phyloP scores from a whole-genome alignment of 2,888 invertebrate species.

The Himalopsyche japonica region DNA sequence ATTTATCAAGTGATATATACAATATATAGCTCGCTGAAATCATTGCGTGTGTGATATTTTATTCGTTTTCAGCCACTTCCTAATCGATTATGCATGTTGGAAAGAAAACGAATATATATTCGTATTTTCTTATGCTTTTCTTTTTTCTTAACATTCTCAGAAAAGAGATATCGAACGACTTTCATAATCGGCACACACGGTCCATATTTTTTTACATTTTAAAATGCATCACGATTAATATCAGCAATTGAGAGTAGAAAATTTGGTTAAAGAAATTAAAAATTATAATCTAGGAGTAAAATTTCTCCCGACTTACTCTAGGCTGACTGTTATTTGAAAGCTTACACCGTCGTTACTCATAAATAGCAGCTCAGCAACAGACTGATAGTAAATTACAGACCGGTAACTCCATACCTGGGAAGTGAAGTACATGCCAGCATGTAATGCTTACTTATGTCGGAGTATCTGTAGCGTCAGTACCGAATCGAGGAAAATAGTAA shows the following conservation, averaged over 20 bases:
- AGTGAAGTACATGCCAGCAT: not conserved
- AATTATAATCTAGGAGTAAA: not conserved
- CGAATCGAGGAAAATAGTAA: not conserved
- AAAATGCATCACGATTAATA: not conserved
- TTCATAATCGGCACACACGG: too few relatives aligned
- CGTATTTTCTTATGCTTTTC: too few relatives aligned
- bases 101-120: too few relatives aligned
- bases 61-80: too few relatives aligned
- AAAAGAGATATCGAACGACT: too few relatives aligned
- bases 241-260: not conserved
- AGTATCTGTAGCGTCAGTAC: not conserved
- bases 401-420: slow-evolving; percentile 8
- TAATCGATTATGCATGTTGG: too few relatives aligned
- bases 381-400: slow-evolving; percentile 25
- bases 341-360: slow-evolving; percentile 6
- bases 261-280: not conserved
- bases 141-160: too few relatives aligned
- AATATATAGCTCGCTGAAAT: too few relatives aligned
- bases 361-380: slow-evolving; percentile 10
- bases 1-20: too few relatives aligned
- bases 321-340: not conserved
- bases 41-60: too few relatives aligned
- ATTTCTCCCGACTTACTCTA: not conserved
- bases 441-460: not conserved
- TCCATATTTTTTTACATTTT: too few relatives aligned